These are phyloP conservation scores for Ruditapes philippinarum DNA, from an alignment of 1,140 invertebrate species.

Conservation along the genomic window DNA sequence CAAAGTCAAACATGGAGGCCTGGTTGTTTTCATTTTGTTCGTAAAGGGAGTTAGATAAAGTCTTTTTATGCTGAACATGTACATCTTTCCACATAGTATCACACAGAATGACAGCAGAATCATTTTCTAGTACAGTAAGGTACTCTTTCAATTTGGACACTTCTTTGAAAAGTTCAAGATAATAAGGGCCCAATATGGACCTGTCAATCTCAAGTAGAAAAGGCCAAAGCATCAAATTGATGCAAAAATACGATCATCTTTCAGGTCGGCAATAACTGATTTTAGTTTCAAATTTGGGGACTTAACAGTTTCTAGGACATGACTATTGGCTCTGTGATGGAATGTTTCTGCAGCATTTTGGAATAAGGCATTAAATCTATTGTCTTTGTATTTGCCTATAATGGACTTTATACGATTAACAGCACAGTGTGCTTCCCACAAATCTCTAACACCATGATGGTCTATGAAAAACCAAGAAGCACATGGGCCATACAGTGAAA, in stretches of 20 bases:
- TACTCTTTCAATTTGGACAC: neutral
- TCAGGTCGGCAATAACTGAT: neutral
- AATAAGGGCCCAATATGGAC: neutral
- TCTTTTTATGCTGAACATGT: neutral
- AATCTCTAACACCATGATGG: constrained; percentile 20
- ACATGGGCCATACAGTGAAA: constrained; percentile 52
- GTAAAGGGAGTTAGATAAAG: neutral
- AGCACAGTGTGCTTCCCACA: constrained; percentile 48
- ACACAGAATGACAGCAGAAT: neutral
- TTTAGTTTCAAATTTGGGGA: neutral
- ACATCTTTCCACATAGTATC: neutral
- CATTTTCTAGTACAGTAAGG: neutral
- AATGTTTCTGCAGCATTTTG: constrained; percentile 22
- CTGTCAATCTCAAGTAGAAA: neutral
- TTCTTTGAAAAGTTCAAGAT: neutral
- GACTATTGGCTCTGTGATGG: neutral
- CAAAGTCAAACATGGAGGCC: neutral
- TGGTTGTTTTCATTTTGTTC: neutral
- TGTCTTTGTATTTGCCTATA: constrained; percentile 7
- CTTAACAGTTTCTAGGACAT: neutral
- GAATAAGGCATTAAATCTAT: constrained; percentile 15
- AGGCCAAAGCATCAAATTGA: neutral
- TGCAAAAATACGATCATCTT: neutral
- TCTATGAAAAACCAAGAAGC: constrained; percentile 41
- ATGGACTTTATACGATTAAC: neutral